phyloP scores from a whole-genome alignment of 2,888 invertebrate genomes.

The Dioctria rufipes region DNA sequence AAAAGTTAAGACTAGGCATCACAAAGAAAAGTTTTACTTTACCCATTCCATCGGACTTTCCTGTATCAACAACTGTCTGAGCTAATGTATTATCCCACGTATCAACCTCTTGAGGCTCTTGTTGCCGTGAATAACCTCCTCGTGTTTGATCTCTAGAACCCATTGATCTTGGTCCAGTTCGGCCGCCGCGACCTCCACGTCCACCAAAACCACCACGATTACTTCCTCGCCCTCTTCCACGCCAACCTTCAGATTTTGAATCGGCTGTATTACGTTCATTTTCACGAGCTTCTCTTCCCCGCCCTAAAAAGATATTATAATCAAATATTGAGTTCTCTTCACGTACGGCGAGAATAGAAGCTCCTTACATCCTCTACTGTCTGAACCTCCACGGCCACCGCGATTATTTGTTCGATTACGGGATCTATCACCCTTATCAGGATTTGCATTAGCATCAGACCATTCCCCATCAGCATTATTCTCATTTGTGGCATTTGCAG shows the following conservation, averaged over 20 bases:
- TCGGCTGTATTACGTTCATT: conserved; percentile 74
- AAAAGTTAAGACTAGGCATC: neutral
- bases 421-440: conserved; percentile 69
- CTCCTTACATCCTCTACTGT: conserved; percentile 74
- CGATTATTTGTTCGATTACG: conserved; percentile 70
- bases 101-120: conserved; percentile 72
- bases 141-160: conserved; percentile 62
- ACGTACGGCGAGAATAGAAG: too few species aligned
- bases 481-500: conserved; percentile 75
- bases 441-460: conserved; percentile 67
- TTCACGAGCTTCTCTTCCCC: conserved; percentile 77
- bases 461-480: conserved; percentile 72
- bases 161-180: conserved; percentile 63
- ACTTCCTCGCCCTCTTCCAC: conserved; percentile 72
- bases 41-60: conserved; percentile 60
- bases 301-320: conserved; percentile 67
- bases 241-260: conserved; percentile 69
- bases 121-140: conserved; percentile 64
- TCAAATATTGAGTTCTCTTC: neutral
- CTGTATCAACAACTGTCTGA: conserved; percentile 69
- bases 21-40: conserved; percentile 40
- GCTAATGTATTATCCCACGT: conserved; percentile 75
- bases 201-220: conserved; percentile 73
- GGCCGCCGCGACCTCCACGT: conserved; percentile 73
- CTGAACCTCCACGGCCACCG: conserved; percentile 71